A percentile compares a stretch with the other conserved stretches of the same genome.
Evolutionary conservation across 2,888 invertebrate species (phyloP).

Genomic region (Synergus gifuensis): DNA sequence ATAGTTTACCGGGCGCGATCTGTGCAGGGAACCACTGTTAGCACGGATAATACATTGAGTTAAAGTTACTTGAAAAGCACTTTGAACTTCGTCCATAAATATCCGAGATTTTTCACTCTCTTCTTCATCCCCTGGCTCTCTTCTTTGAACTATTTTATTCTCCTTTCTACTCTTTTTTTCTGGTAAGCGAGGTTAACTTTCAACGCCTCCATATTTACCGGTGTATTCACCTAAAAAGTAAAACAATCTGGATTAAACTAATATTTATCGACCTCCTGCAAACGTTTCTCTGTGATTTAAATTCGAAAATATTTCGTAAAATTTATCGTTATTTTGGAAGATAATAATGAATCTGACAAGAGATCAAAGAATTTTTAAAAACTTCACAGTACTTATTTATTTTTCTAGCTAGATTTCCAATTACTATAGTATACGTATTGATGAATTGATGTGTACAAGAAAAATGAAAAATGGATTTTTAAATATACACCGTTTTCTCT

Average conservation of each 20-base stretch:
- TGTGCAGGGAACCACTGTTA: conserved; percentile 15
- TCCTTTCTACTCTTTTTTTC: not conserved
- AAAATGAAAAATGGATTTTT: not conserved
- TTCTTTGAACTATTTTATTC: not conserved
- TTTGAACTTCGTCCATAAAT: conserved; percentile 35
- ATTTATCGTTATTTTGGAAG: no score
- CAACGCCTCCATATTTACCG: not conserved
- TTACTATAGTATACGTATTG: no score
- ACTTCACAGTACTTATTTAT: not conserved
- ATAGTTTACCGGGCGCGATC: conserved; percentile 2
- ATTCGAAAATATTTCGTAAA: no score
- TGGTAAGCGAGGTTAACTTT: not conserved
- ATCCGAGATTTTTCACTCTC: conserved; percentile 26
- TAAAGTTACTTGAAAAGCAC: conserved; percentile 36
- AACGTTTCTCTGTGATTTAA: no score
- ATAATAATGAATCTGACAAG: no score
- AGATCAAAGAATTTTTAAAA: not conserved
- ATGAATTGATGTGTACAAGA: no score
- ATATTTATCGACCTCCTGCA: no score
- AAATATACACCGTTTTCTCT: conserved; percentile 17
- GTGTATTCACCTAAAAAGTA: not conserved
- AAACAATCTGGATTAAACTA: not conserved
- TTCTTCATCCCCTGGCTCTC: not conserved
- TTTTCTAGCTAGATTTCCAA: not conserved
- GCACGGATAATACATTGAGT: conserved; percentile 28